Conservation (phyloP, 2,113 vertebrate species). For the Burhinus bistriatus region DNA sequence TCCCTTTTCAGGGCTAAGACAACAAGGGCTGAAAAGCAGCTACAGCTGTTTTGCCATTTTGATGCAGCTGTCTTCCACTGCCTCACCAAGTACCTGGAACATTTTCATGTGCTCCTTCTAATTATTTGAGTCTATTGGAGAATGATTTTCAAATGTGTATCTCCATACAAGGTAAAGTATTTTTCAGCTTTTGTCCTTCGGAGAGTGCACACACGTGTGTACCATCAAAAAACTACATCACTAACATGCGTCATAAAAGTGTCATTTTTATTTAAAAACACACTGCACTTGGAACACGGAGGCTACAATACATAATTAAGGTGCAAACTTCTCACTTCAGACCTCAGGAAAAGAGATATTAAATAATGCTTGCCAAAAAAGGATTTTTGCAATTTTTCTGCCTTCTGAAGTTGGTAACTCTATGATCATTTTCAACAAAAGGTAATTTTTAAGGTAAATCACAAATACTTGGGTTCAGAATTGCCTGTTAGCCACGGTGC, state of each 20-base stretch:
- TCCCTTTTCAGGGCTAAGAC: not conserved
- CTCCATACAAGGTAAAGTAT: not conserved
- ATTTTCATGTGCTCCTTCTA: not conserved
- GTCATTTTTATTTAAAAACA: not conserved
- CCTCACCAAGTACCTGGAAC: not conserved
- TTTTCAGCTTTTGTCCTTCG: not conserved
- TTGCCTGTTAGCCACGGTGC: rapidly evolving
- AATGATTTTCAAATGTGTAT: not conserved
- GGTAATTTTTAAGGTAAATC: not conserved
- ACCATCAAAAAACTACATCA: not conserved
- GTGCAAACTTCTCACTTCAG: too few relatives aligned
- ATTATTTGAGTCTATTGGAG: not conserved
- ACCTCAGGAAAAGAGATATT: not conserved
- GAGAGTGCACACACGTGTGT: not conserved
- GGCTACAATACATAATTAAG: rapidly evolving
- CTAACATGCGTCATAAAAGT: not conserved
- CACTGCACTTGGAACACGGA: rapidly evolving
- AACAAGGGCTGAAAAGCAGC: not conserved
- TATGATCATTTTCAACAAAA: not conserved
- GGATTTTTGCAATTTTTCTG: not conserved
- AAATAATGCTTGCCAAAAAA: not conserved
- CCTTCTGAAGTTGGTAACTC: not conserved
- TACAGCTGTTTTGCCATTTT: not conserved
- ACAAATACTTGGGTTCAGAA: not conserved
- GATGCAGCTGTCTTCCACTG: not conserved